Evolutionary conservation across 2,113 vertebrate species (phyloP).

Genomic region (Oncorhynchus masou): DNA sequence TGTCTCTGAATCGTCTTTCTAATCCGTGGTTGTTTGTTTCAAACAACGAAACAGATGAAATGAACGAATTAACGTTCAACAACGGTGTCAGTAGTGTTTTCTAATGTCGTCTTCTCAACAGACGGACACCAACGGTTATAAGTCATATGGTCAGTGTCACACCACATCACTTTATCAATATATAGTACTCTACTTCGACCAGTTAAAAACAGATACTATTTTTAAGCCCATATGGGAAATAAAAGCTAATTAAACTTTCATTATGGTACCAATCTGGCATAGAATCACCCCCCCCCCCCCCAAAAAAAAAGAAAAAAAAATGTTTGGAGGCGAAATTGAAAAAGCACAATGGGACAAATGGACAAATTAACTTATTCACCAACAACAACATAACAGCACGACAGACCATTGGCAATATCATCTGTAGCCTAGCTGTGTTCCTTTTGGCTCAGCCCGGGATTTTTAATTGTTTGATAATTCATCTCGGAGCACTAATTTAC

Average conservation of each 20-base stretch:
- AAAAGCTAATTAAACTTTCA: not conserved
- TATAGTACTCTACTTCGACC: no score
- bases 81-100: no score
- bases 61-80: no score
- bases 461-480: constrained; percentile 91
- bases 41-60: not conserved
- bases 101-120: no score
- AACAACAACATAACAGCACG: not conserved
- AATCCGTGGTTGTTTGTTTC: not conserved
- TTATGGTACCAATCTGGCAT: not conserved
- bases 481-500: constrained; percentile 92
- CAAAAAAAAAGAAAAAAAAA: not conserved
- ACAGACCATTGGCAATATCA: constrained; percentile 10
- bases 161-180: no score
- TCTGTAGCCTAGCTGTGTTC: constrained; percentile 30
- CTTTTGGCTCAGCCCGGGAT: constrained; percentile 84
- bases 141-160: no score
- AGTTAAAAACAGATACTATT: not conserved
- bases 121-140: no score
- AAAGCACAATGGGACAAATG: not conserved
- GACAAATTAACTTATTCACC: not conserved
- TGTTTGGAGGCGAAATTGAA: not conserved
- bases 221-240: not conserved
- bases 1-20: not conserved
- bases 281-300: not conserved